Evolutionary conservation across 2,888 invertebrate species (phyloP), one percentile per base, ranked within the genome.

Genomic region (Caenorhabditis wallacei): DNA sequence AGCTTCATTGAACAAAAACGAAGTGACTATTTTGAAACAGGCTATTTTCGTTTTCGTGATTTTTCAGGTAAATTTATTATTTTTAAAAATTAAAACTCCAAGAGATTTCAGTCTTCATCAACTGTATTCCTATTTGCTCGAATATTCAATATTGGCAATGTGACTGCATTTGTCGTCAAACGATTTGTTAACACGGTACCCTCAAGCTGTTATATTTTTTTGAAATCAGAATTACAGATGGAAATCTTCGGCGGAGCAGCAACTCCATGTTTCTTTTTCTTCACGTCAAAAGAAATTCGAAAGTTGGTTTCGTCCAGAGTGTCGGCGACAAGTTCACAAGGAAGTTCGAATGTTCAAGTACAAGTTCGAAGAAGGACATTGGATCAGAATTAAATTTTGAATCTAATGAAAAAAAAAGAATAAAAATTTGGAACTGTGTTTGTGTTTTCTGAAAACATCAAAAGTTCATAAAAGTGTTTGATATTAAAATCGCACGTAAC

Each of bases 131-230:
- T 64, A 13, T 43, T 26, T 10, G 26, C 64, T 20, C n/a, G 35
- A 48, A 30, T 30, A 2, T 64, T 64, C 10, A 11, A 51, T 18
- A 64, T 64, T 35, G 30, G 35, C 11, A 35, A 51, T 20, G 48
- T 22, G 3, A 51, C 48, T 20, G 64, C 64, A 4, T 64, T 64
- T 20, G 3, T 64, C 1, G 20, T 64, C 13, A 64, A 64, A 26
- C 30, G 64, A 51, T 64, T 64, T 8, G 64, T 64, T 8, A 64
- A 64, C n/a, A 64, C 64, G 30, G 51, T 64, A 46, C 8, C n/a
- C 5, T 24, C 11, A 48, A 18, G 24, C 20, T 63, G n/a, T n/a
- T n/a, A n/a, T n/a, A n/a, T n/a, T n/a, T n/a, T n/a, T n/a, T n/a
- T n/a, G n/a, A n/a, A n/a, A n/a, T n/a, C n/a, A n/a, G n/a, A 11